These are phyloP conservation scores for Erebia aethiops DNA, from an alignment of 2,888 invertebrate genomes.

Conservation along the genomic window DNA sequence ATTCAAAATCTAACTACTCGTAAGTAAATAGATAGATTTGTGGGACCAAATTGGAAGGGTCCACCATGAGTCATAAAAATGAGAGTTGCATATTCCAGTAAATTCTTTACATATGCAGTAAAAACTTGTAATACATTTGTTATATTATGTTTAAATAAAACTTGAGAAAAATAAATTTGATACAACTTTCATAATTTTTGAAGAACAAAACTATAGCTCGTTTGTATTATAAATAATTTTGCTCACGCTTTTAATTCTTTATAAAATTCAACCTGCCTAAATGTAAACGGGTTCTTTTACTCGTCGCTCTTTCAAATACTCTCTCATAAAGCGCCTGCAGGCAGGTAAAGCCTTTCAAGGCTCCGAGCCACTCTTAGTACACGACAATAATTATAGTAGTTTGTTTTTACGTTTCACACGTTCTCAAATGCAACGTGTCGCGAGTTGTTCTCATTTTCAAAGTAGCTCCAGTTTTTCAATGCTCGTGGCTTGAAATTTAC, in stretches of 20 bases:
- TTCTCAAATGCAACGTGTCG: slow-evolving; percentile 56
- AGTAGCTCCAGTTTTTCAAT: slow-evolving; percentile 61
- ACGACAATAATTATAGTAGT: slow-evolving; percentile 54
- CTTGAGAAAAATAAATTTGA: not conserved
- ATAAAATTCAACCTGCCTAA: slow-evolving; percentile 18
- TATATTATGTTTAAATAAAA: not conserved
- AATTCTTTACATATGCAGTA: too few relatives aligned
- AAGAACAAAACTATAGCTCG: not conserved
- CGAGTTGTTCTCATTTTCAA: slow-evolving; percentile 59
- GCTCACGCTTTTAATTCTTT: slow-evolving; percentile 12
- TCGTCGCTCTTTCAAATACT: slow-evolving; percentile 41
- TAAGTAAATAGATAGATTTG: not conserved
- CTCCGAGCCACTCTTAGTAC: slow-evolving; percentile 52
- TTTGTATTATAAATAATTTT: slow-evolving; percentile 19
- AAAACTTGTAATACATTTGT: too few relatives aligned
- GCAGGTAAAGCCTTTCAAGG: slow-evolving; percentile 60
- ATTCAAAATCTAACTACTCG: not conserved
- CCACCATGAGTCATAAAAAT: not conserved
- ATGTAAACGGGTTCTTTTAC: slow-evolving; percentile 25
- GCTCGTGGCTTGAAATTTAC: slow-evolving; percentile 15
- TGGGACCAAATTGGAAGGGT: not conserved
- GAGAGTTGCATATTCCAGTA: too few relatives aligned
- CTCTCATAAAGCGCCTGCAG: slow-evolving; percentile 39
- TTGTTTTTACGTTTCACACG: slow-evolving; percentile 74
- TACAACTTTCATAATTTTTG: slow-evolving; percentile 6